Evolutionary conservation across 2,797 vertebrate species (phyloP), one percentile per base, ranked within the genome.

Genomic region (Spheniscus humboldti): DNA sequence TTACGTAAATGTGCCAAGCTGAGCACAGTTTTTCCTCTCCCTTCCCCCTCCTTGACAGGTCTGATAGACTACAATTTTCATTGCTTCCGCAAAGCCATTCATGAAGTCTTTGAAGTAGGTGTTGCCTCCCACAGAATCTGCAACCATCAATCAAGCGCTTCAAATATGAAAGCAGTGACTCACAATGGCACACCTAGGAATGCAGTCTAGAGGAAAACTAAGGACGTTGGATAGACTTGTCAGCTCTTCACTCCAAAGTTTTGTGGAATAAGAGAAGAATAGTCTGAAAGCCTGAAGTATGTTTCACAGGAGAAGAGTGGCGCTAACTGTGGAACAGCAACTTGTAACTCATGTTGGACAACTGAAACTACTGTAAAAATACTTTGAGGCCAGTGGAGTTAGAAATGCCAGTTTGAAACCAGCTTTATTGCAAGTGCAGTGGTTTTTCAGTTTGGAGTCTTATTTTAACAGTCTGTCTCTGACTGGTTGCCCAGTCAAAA

Each of bases 11-110:
- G 11, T 69, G 62, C 72, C 79, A 52, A 3, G 25, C 69, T 95
- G 82, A 97, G 35, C 25, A 15, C 3, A 13, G 45, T n/a, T 83
- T 85, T 77, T 47, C 31, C 45, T 94, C 53, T 88, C 16, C 78
- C 22, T 18, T 73, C 15, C 47, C 35, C n/a, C 60, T 59, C 96
- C 24, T 53, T 74, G 75, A 10, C 96, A 99, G 99, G 99, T 97
- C 99, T 99, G 97, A 99, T 99, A 99, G 99, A 99, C 98, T 99
- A 99, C 99, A 99, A 99, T 98, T 99, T 99, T 97, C 99, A 99
- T 97, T 99, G 99, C 98, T 99, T 99, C 98, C 99, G 99, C 87
- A 99, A 99, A 98, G 99, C 99, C 97, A 99, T 99, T 97, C 99
- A 99, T 72, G 99, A 99, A 97, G 99, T 99, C 84, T 99, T 99